Evolutionary conservation across 2,113 vertebrate genomes (phyloP), one percentile per base, ranked within the genome.

Genomic region (Mustela nigripes): DNA sequence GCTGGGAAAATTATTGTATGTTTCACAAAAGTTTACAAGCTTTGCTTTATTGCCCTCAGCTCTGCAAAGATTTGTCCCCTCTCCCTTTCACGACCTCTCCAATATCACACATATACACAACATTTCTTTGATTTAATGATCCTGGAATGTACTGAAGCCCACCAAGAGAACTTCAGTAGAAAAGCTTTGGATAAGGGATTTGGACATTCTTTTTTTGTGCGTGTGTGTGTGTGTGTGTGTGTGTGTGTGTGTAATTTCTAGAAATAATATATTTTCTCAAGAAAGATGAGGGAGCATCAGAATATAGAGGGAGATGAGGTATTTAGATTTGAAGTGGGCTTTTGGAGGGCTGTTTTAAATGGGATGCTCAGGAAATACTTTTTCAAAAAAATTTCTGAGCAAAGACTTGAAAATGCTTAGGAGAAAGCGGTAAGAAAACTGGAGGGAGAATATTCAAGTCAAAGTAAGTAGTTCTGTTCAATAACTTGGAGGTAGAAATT

Each of bases 1-100:
- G 21, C 31, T 92, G 28, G 69, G 4, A 86, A 89, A 62, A 69
- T 90, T 86, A 79, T 12, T 89, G 3, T 28, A 88, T 31, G 5
- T 89, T 81, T 94, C 28, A 91, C 33, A 91, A 96, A 74, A 56
- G 39, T 78, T 79, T 67, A 50, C 19, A 76, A 78, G 26, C 19
- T 95, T 67, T 22, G 26, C 8, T 85, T 97, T 85, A 95, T 96
- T 79, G 26, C 2, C 16, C 4, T 80, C 73, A 78, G 39, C 42
- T 86, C 12, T 62, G 7, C 48, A 86, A 93, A 95, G 7, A 26
- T 86, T 74, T 92, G 24, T 58, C 19, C 3, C 8, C 8, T 69
- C 24, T 58, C 6, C 42, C 24, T 53, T 92, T 9, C 7, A 6
- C 39, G 10, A 48, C 0, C 5, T 63, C 9, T 36, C 15, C 31